Base-by-base conservation (phyloP, 2,797 vertebrate species). In the Menidia menidia region DNA sequence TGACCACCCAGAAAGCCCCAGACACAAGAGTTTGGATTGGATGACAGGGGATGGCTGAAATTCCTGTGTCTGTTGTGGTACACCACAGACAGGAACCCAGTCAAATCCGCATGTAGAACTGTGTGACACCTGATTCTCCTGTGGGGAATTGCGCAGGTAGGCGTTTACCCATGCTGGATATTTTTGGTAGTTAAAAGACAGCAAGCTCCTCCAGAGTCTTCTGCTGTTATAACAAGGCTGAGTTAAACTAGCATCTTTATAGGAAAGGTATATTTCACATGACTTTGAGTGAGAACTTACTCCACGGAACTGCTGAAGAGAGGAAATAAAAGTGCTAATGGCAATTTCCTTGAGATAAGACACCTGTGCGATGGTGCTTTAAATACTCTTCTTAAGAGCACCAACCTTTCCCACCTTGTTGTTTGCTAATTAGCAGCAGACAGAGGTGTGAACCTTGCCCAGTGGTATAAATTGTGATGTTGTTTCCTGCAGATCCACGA, bases 401-500 rank as follows among this genome's bases (percentile, higher is more conserved):
- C 13, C 58, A 76, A 54, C 44, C 10, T 58, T 82, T 71, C 67
- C 73, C 77, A 80, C 78, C 75, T 67, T 77, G 82, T 84, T 92
- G 77, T 89, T 82, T 30, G 2, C 75, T 84, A 91, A 88, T 92
- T 92, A 93, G 71, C 64, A 19, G 35, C 33, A 78, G 77, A 71
- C 85, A 81, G 71, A 81, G 64, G 70, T 83, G 69, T 84, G 81
- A 88, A 71, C 68, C 64, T 13, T 42, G 61, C 68, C 72, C 16
- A 64, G 64, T 70, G 64, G 63, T 80, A 74, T 75, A 64, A 87
- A 74, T 56, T 58, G 75, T 61, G 73, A 81, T 64, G 30, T 54
- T 11, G 8, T 59, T 61, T 58, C 73, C 72, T 66, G 60, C 62
- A 54, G 64, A 70, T 58, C 13, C 44, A 60, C 33, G 0, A 19